Evolutionary conservation across 1,140 invertebrate genomes (phyloP).

Genomic region (Bombus haemorrhoidalis): DNA sequence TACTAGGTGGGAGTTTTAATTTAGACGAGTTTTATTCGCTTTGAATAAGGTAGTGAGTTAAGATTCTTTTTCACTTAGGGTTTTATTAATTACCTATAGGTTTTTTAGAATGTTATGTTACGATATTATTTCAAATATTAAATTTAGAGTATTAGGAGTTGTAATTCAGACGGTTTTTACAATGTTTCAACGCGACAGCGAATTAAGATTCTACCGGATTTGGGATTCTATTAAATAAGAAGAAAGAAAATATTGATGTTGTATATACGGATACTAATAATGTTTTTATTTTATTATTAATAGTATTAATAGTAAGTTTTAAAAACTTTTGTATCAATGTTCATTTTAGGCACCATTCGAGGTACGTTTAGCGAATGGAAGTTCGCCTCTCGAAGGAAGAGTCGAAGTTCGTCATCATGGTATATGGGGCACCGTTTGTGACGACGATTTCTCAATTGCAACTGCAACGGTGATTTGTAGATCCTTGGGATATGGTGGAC

Average conservation of each 20-base stretch:
- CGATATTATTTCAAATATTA: too few species aligned
- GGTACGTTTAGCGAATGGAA: slow-evolving; percentile 86
- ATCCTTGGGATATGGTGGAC: slow-evolving; percentile 85
- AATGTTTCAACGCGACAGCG: too few species aligned
- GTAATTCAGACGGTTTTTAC: too few species aligned
- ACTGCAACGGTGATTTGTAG: slow-evolving; percentile 87
- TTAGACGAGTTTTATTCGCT: neutral
- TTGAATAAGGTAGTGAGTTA: neutral
- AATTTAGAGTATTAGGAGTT: too few species aligned
- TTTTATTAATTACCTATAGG: neutral
- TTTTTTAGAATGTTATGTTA: neutral
- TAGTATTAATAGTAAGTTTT: too few species aligned
- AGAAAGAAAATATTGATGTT: too few species aligned
- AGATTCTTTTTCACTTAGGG: neutral
- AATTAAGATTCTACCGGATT: too few species aligned
- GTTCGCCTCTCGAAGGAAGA: slow-evolving; percentile 84
- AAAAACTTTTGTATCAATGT: neutral
- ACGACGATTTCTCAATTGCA: slow-evolving; percentile 88
- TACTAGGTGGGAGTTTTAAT: neutral
- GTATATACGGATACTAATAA: too few species aligned
- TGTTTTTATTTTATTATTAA: too few species aligned
- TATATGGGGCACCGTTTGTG: slow-evolving; percentile 91
- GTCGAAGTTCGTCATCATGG: slow-evolving; percentile 88
- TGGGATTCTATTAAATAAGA: too few species aligned
- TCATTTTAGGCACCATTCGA: slow-evolving; percentile 82